Evolutionary conservation across 2,113 vertebrate species (phyloP), one percentile per base, ranked within the genome.

Genomic region (Hemiprocne comata): DNA sequence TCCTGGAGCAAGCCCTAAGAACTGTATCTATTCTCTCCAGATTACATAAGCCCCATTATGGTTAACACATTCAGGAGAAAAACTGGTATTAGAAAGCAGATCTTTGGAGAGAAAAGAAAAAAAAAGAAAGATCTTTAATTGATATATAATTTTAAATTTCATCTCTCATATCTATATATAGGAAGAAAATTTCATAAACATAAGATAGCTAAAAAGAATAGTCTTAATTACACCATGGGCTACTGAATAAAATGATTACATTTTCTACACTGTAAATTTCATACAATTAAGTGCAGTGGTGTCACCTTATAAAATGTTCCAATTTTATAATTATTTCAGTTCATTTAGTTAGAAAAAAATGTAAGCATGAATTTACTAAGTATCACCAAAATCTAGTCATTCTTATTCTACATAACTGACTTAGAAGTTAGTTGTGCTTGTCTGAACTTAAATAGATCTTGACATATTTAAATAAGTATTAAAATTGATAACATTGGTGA

Each of bases 321-420:
- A 98, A 98, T 98, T 98, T 98, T 97, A 91, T 97, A 98, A 98
- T 98, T 98, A 98, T 98, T 97, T 98, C 98, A 98, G 97, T 97
- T 98, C 98, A 98, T 98, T 98, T 98, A 93, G 91, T 96, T 95
- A 96, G 97, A 95, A 98, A 98, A 97, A 98, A 98, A 97, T 85
- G 87, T 84, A 97, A 98, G 97, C 94, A 97, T 93, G 97, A 97
- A 97, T 98, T 98, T 98, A 96, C 96, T 94, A 93, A 97, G 98
- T 97, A 97, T 97, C 97, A 96, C 95, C 79, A 34, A 97, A 98
- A 97, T 97, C 96, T 61, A 97, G 96, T 97, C 97, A 97, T 97
- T 97, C 87, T 94, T 74, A 83, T 97, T 97, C 93, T 69, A 75
- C 89, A 83, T 93, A 94, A 94, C 77, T 96, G 95, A 96, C 97